Evolutionary conservation across 2,888 invertebrate species (phyloP).

Genomic region (Eilema griseolum): DNA sequence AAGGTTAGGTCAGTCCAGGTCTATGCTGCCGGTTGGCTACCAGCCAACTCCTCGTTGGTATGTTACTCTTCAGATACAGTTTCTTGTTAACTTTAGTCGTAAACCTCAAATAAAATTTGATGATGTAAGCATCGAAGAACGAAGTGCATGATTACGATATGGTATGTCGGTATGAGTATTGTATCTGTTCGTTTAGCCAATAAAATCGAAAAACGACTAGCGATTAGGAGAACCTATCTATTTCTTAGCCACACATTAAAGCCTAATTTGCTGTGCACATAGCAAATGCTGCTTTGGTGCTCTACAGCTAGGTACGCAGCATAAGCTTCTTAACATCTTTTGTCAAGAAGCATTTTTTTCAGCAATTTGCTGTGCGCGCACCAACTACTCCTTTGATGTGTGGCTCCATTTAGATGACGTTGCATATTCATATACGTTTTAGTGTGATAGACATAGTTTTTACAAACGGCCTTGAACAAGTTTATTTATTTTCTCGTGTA

Average conservation of each 20-base stretch:
- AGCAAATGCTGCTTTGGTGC: too few relatives aligned
- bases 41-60: slow-evolving; percentile 45
- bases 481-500: slow-evolving; percentile 29
- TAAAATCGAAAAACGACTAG: background rate
- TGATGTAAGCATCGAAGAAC: background rate
- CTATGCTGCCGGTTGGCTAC: slow-evolving; percentile 43
- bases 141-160: background rate
- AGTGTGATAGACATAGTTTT: background rate
- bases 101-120: slow-evolving; percentile 23
- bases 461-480: background rate
- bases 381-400: too few relatives aligned
- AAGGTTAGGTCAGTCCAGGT: slow-evolving; percentile 51
- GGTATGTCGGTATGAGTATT: background rate
- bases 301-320: too few relatives aligned
- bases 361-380: too few relatives aligned
- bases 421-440: background rate
- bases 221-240: background rate
- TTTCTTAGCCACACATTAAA: background rate
- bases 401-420: background rate
- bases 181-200: background rate
- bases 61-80: slow-evolving; percentile 44
- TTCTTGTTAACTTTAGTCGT: slow-evolving; percentile 43
- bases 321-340: too few relatives aligned
- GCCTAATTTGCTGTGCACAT: too few relatives aligned
- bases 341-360: too few relatives aligned